Percentiles rank a stretch among this genome's conserved stretches.
Evolutionary conservation across 2,888 invertebrate genomes (phyloP).

Genomic region (Hydrotaea diabolus): DNA sequence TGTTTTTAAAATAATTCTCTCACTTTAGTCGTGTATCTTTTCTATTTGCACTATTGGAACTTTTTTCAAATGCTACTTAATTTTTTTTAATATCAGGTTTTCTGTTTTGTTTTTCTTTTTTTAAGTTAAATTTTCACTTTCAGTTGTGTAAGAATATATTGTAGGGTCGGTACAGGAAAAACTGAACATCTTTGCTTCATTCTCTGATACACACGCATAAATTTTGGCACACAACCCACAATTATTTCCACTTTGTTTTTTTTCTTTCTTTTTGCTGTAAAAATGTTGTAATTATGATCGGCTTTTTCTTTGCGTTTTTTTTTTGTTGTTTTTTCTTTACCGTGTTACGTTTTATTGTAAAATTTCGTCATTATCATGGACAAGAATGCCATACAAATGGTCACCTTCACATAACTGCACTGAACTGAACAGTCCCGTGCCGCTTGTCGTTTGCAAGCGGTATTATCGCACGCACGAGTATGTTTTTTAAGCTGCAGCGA

Average conservation of each 20-base stretch:
- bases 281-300: slow-evolving; percentile 59
- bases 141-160: slow-evolving; percentile 17
- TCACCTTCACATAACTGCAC: slow-evolving; percentile 47
- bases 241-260: slow-evolving; percentile 32
- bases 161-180: background rate
- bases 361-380: background rate
- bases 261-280: slow-evolving; percentile 24
- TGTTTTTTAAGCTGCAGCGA: background rate
- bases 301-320: slow-evolving; percentile 30
- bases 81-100: background rate
- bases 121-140: slow-evolving; percentile 19
- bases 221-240: background rate
- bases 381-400: slow-evolving; percentile 44
- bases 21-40: too few species aligned
- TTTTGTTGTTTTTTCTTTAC: slow-evolving; percentile 3
- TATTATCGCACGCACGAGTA: background rate
- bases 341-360: too few species aligned
- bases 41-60: too few species aligned
- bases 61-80: too few species aligned
- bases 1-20: too few species aligned
- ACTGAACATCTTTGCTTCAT: background rate
- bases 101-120: background rate
- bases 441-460: background rate
- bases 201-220: slow-evolving; percentile 4
- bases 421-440: background rate